Base-by-base conservation (phyloP, 2,888 invertebrate species). In the Pseudolycoriella hygida region DNA sequence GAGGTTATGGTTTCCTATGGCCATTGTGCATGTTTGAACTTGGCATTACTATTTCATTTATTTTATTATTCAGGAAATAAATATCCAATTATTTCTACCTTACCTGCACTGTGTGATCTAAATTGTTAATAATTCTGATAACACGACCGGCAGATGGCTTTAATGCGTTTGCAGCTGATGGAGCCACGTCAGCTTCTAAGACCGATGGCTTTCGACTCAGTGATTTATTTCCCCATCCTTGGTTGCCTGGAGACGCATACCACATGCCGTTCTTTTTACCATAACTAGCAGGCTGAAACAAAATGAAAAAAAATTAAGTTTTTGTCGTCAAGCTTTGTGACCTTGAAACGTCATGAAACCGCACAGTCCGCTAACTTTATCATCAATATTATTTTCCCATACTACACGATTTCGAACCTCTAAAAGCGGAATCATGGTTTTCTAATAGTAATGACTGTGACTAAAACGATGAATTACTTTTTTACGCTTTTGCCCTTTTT, bases 71-170 rank as follows among this genome's bases (percentile, higher is more conserved):
- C n/a, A n/a, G n/a, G n/a, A n/a, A n/a, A n/a, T n/a, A n/a, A n/a
- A n/a, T n/a, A n/a, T n/a, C n/a, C n/a, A n/a, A n/a, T n/a, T n/a
- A n/a, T n/a, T n/a, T n/a, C n/a, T n/a, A n/a, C n/a, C 56, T 64
- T 63, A 86, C 87, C 77, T 88, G 87, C 55, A 88, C 83, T 34
- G 87, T 82, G 62, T 90, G 88, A 65, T 90, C 85, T 72, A 84
- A 79, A 63, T 90, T 90, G 66, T 93, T 93, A 60, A 93, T 86
- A 60, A 94, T 88, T 54, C 92, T 74, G 60, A 94, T 89, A 54
- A 90, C 84, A 54, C 87, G 72, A 42, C 88, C 84, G 49, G 86
- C 84, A 54, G 80, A 76, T 11, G 85, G 82, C 57, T 86, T 85
- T 59, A 77, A 72, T 50, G 67, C 64, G 51, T 67, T 67, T 52